Evolutionary conservation across 53 echinoderm and acorn worm species (phyloP), one percentile per base, ranked within the genome.

Genomic region (Apostichopus leukothele): DNA sequence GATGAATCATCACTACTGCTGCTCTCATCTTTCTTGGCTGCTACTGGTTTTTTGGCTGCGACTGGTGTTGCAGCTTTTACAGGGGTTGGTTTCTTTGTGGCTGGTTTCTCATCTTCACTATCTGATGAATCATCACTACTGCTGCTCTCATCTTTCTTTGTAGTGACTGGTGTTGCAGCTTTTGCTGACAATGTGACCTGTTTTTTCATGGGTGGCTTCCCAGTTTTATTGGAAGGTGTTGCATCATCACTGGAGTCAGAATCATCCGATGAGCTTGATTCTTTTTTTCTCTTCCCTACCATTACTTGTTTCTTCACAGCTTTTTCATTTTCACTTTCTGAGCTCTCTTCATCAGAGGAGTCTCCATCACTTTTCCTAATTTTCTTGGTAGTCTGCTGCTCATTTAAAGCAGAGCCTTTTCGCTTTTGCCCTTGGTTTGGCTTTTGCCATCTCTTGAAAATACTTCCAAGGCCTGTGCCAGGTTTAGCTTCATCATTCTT

Each of bases 51-150:
- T 75, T 74, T 75, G 9, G 86, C 84, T 6, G 53, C 73, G 57
- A 90, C 80, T 79, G 88, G 90, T 73, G 61, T 53, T 67, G 87
- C 76, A 89, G 89, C 13, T 67, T 89, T 86, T 22, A 53, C 20
- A 51, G 84, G 21, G 3, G 85, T 39, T 9, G 76, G 20, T 51
- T 90, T 80, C 19, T 93, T 86, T 52, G 91, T 88, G 12, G 91
- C 88, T 57, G 71, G 63, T 12, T 52, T 51, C 6, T 88, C 88
- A 5, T 76, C 77, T 20, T 89, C 88, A 91, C 51, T 90, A 90
- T 51, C 51, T 4, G 88, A 90, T 6, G 93, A 93, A 68, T 88
- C 90, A 67, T 89, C 90, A 67, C 90, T 91, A 20, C 74, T 77
- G 53, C 25, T 25, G 1, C 88, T 83, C 10, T 91, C 91, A 8